phyloP scores from a whole-genome alignment of 2,888 invertebrate genomes.

The Acheta domesticus region DNA sequence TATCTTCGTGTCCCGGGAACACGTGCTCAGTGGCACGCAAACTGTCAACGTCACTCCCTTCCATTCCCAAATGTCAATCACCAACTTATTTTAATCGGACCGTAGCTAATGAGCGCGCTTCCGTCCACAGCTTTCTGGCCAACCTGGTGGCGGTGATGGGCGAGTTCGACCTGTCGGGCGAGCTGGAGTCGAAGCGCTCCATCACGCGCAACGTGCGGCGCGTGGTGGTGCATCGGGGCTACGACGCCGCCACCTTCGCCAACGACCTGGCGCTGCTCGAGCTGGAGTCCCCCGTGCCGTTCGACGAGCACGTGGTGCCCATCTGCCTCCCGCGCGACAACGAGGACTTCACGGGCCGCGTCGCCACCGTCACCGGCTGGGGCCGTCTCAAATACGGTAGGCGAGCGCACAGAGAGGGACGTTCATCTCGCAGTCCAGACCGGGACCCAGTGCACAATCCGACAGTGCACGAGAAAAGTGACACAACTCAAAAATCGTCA shows the following conservation, averaged over 20 bases:
- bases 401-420: constrained; percentile 34
- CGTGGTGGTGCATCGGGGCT: constrained; percentile 83
- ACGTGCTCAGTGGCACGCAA: too few species aligned
- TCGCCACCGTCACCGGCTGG: constrained; percentile 91
- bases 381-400: constrained; percentile 82
- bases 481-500: too few species aligned
- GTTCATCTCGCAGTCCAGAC: background rate
- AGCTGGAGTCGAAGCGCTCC: constrained; percentile 72
- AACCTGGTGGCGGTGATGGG: constrained; percentile 88
- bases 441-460: background rate
- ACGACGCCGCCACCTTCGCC: constrained; percentile 87
- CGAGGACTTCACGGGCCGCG: constrained; percentile 77
- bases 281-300: constrained; percentile 75
- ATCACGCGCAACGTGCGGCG: constrained; percentile 78
- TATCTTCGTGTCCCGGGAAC: too few species aligned
- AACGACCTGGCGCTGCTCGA: constrained; percentile 87
- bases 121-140: constrained; percentile 67
- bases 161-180: constrained; percentile 84
- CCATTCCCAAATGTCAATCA: too few species aligned
- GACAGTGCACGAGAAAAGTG: too few species aligned
- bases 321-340: constrained; percentile 80
- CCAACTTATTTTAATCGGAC: too few species aligned
- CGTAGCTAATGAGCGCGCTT: background rate
- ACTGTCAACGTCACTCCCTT: too few species aligned
- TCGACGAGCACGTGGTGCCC: constrained; percentile 85